phyloP scores from a whole-genome alignment of 2,888 invertebrate species.

The Polia nebulosa region DNA sequence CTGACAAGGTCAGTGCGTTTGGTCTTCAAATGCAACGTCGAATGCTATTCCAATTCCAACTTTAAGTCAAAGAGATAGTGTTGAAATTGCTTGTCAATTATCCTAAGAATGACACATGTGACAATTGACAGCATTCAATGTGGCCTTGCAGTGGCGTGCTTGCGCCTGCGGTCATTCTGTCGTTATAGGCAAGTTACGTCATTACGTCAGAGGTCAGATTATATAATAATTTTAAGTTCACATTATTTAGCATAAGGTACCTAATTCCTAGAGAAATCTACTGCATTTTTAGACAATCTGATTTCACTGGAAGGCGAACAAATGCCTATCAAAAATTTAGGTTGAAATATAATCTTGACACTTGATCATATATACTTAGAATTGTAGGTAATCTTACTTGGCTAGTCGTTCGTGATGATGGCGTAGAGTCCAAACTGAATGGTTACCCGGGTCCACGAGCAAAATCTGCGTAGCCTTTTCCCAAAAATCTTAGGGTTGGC shows the following conservation, averaged over 20 bases:
- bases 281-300: constrained; percentile 17
- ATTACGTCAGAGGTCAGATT: constrained; percentile 57
- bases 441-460: too few relatives aligned
- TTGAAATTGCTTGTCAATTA: constrained; percentile 35
- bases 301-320: background rate
- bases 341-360: too few relatives aligned
- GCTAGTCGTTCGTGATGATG: too few relatives aligned
- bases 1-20: constrained; percentile 75
- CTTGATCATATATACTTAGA: too few relatives aligned
- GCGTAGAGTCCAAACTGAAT: too few relatives aligned
- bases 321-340: too few relatives aligned
- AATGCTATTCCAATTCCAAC: constrained; percentile 32
- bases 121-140: constrained; percentile 60
- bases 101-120: constrained; percentile 63
- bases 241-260: constrained; percentile 7
- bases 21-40: constrained; percentile 53
- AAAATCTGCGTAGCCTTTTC: too few relatives aligned
- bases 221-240: constrained; percentile 56
- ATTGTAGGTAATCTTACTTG: too few relatives aligned
- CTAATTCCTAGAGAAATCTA: constrained; percentile 8
- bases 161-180: constrained; percentile 60
- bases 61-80: constrained; percentile 31
- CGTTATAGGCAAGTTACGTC: constrained; percentile 47
- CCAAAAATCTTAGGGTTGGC: too few relatives aligned
- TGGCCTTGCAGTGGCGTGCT: constrained; percentile 60